Evolutionary conservation across 2,888 invertebrate genomes (phyloP), one percentile per base, ranked within the genome.

Genomic region (Platycheirus rosarum): DNA sequence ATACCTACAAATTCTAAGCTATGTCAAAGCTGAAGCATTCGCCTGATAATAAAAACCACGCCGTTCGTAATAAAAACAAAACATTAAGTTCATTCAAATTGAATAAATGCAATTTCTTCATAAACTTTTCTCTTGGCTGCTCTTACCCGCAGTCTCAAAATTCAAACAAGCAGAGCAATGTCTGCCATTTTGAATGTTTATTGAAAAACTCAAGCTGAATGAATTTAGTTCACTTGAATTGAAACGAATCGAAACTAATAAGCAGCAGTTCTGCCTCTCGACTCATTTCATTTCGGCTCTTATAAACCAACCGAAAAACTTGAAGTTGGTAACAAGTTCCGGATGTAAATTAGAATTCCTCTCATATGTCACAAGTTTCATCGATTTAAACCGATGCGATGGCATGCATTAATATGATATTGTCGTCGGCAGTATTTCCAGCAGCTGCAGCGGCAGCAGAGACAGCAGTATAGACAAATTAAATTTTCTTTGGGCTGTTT

Each of bases 341-440:
- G 62, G 42, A 62, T 60, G 70, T 51, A 60, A 70, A 70, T 70
- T 60, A 49, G 70, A 71, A 49, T 71, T 71, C 70, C 49, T 60
- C 60, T 60, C 70, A 70, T 60, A 60, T 70, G 70, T 70, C 70
- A 62, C 49, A 68, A 68, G 55, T 53, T 49, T 70, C 60, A 70
- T 60, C 40, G 29, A 70, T 49, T 51, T 29, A 49, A 60, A 44
- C n/a, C n/a, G n/a, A n/a, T 40, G 57, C 42, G 57, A 60, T 60
- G 60, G 60, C 44, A 60, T 44, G 42, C 60, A 60, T 60, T 60
- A 60, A 60, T 44, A 60, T 60, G 60, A 60, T 44, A 60, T 60
- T 60, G 60, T 60, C 60, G 42, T 23, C 26, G n/a, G 13, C 26
- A 26, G 23, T 57, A 14, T 57, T 57, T 40, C 40, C 23, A 13